Percentiles rank a stretch among this genome's conserved stretches.
Conservation (phyloP, 2,888 invertebrate genomes). For the Trypoxylon attenuatum region DNA sequence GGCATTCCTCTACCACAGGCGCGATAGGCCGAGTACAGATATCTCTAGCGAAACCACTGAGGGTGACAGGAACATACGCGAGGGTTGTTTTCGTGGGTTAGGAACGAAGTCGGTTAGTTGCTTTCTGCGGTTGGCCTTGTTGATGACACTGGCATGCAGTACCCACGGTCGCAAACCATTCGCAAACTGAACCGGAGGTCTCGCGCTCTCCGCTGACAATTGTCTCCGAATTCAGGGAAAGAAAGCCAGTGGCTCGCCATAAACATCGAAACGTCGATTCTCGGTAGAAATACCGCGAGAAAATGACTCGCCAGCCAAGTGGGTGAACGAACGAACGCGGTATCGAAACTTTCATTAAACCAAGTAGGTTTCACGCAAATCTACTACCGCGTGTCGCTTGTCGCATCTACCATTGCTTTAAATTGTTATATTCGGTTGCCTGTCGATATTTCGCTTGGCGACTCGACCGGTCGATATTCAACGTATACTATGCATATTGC, state of each 20-base stretch:
- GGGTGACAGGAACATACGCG: slow-evolving; percentile 53
- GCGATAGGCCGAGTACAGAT: slow-evolving; percentile 8
- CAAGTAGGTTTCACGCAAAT: too few species aligned
- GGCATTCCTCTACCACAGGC: slow-evolving; percentile 5
- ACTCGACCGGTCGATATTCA: too few species aligned
- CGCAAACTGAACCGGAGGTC: slow-evolving; percentile 17
- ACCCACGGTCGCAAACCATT: slow-evolving; percentile 1
- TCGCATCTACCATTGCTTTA: too few species aligned
- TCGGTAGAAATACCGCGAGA: too few species aligned
- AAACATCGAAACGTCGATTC: too few species aligned
- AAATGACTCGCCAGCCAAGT: too few species aligned
- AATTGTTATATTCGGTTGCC: too few species aligned
- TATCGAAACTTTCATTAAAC: too few species aligned
- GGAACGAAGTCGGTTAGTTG: slow-evolving; percentile 57
- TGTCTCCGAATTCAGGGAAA: neutral
- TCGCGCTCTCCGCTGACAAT: neutral
- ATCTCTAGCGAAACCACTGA: slow-evolving; percentile 42
- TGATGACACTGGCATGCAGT: slow-evolving; percentile 43
- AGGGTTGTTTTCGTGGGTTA: slow-evolving; percentile 54
- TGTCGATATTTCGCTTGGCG: too few species aligned
- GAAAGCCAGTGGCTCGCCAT: neutral
- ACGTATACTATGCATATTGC: too few species aligned
- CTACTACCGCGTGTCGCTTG: too few species aligned
- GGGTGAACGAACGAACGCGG: too few species aligned
- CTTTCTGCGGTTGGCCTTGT: slow-evolving; percentile 53